Conservation (phyloP, 2,797 vertebrate genomes). For the Chiroxiphia lanceolata region DNA sequence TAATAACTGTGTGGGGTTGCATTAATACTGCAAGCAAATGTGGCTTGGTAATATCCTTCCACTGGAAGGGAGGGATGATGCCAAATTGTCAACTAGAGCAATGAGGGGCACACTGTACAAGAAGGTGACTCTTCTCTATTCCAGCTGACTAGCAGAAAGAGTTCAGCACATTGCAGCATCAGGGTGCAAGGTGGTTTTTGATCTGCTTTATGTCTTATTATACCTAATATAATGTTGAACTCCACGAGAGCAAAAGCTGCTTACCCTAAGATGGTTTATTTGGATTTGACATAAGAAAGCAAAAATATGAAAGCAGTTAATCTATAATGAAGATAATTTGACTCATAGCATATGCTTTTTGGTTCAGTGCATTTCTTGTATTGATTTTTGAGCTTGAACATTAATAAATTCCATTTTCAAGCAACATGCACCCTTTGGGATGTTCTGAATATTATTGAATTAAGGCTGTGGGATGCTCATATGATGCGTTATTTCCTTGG, state of each 20-base stretch:
- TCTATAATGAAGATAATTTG: slow-evolving; percentile 47
- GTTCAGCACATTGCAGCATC: background rate
- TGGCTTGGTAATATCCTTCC: background rate
- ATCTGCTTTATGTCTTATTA: background rate
- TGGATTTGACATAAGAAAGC: background rate
- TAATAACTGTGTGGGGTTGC: rapidly evolving
- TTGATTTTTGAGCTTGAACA: slow-evolving; percentile 53
- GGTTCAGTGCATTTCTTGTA: slow-evolving; percentile 45
- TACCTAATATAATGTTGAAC: background rate
- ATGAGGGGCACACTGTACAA: background rate
- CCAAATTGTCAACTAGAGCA: background rate
- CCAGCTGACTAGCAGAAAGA: background rate
- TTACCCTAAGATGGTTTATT: background rate
- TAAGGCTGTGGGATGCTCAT: slow-evolving; percentile 20
- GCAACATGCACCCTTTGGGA: background rate
- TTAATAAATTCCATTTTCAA: slow-evolving; percentile 63
- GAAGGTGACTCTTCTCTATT: background rate
- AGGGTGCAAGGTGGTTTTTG: background rate
- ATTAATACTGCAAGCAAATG: background rate
- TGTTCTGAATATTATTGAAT: slow-evolving; percentile 47
- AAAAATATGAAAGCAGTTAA: slow-evolving; percentile 6
- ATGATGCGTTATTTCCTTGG: background rate
- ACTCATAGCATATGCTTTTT: slow-evolving; percentile 36
- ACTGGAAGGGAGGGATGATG: background rate
- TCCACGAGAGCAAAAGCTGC: background rate